Conservation (phyloP, 2,888 invertebrate species). For the Ligdia adustata region DNA sequence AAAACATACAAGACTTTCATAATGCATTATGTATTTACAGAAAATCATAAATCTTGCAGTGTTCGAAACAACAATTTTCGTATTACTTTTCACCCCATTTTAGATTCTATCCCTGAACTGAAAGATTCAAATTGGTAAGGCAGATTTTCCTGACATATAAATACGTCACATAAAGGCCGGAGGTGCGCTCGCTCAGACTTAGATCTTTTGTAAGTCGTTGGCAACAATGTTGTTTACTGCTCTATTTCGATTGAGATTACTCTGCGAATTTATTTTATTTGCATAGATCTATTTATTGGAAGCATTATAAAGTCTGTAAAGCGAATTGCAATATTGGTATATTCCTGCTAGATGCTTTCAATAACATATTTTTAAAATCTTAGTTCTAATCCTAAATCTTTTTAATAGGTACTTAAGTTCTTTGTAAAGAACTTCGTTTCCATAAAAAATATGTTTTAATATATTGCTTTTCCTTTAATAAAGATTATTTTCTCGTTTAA, state of each 20-base stretch:
- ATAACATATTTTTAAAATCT: too few relatives aligned
- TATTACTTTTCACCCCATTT: neutral
- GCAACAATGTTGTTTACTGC: constrained; percentile 28
- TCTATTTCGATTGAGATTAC: constrained; percentile 19
- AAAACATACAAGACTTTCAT: constrained; percentile 6
- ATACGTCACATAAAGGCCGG: constrained; percentile 27
- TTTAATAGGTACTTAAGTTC: too few relatives aligned
- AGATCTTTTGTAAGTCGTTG: constrained; percentile 22
- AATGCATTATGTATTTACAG: constrained; percentile 13
- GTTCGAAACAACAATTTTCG: neutral
- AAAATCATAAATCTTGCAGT: constrained; percentile 19
- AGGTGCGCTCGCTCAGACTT: constrained; percentile 17
- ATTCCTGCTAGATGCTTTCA: too few relatives aligned
- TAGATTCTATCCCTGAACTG: neutral
- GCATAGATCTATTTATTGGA: constrained; percentile 9
- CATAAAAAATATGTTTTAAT: too few relatives aligned
- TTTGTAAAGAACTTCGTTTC: too few relatives aligned
- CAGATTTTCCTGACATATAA: neutral
- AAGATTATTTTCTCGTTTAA: too few relatives aligned
- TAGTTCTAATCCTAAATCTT: too few relatives aligned
- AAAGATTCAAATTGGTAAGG: constrained; percentile 3
- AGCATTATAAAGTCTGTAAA: neutral
- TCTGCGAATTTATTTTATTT: constrained; percentile 11
- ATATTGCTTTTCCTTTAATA: too few relatives aligned
- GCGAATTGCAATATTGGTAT: too few relatives aligned